Conservation (phyloP, 2,888 invertebrate species). For the Hylaea fasciaria region DNA sequence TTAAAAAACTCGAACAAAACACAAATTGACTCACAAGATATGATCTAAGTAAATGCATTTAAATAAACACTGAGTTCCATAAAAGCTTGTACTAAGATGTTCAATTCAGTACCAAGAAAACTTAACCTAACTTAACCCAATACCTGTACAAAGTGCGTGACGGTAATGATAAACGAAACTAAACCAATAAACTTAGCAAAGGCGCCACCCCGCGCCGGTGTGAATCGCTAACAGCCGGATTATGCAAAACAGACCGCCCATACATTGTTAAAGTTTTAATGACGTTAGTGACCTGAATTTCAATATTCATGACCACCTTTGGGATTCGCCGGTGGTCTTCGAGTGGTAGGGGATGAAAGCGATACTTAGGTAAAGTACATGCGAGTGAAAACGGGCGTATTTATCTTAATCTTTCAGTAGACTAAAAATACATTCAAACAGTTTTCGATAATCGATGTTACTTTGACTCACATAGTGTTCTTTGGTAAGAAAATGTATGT, state of each 20-base stretch:
- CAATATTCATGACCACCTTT: constrained; percentile 40
- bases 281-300: constrained; percentile 43
- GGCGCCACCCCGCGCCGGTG: constrained; percentile 38
- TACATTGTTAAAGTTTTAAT: constrained; percentile 56
- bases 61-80: no score
- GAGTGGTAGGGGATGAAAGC: constrained; percentile 1
- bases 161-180: constrained; percentile 43
- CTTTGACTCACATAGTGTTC: no score
- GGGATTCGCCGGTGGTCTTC: constrained; percentile 2
- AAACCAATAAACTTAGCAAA: constrained; percentile 42
- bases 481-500: no score
- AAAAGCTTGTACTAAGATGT: neutral
- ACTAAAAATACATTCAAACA: no score
- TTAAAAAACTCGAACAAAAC: no score
- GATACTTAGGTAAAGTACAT: neutral
- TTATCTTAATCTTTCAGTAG: no score
- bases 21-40: no score
- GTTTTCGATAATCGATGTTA: no score
- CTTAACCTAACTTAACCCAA: neutral
- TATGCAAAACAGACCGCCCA: constrained; percentile 50
- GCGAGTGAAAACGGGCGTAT: neutral
- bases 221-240: constrained; percentile 50
- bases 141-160: constrained; percentile 3
- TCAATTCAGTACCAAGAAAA: neutral
- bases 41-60: no score